Evolutionary conservation across 2,888 invertebrate species (phyloP), one percentile per base, ranked within the genome.

Genomic region (Orthosia incerta): DNA sequence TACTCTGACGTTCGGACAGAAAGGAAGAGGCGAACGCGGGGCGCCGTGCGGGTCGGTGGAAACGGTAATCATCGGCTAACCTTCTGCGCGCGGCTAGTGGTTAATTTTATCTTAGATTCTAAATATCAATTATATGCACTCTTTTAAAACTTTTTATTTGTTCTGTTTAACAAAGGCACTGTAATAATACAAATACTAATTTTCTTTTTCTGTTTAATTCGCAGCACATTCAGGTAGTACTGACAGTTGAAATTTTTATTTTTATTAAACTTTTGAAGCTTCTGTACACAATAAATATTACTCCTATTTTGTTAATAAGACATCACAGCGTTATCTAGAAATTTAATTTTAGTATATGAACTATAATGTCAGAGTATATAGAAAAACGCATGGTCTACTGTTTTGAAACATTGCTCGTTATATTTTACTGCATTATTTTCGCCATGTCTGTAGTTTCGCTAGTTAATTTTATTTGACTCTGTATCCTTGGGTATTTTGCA

Each of bases 191-290:
- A 64, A 53, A 60, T 62, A 86, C 77, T 88, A 86, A 88, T 86
- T 72, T 81, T 78, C 50, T 64, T 83, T 86, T 88, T 86, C 61
- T 82, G 16, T 84, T 88, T 80, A 84, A 87, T 89, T 79, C 83
- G 68, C 91, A 92, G 91, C 91, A 65, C 0, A 70, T 89, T 7
- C 88, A 91, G 91, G 91, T 91, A 91, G 89, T 89, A 88, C 67
- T 53, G 46, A 55, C 39, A 39, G 9, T 68, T 63, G 26, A 71
- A 20, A 46, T 59, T 66, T 60, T 76, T 55, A 23, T 48, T 69
- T 64, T 82, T 82, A 12, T 61, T 2, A 39, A 51, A 57, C 3
- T 56, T 51, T 68, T 57, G 26, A 23, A 2, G 0, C 26, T 82
- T 74, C 60, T 66, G 79, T 70, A 79, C 61, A 68, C 70, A 81